Evolutionary conservation across 2,797 vertebrate genomes (phyloP).

Genomic region (Phataginus tricuspis): DNA sequence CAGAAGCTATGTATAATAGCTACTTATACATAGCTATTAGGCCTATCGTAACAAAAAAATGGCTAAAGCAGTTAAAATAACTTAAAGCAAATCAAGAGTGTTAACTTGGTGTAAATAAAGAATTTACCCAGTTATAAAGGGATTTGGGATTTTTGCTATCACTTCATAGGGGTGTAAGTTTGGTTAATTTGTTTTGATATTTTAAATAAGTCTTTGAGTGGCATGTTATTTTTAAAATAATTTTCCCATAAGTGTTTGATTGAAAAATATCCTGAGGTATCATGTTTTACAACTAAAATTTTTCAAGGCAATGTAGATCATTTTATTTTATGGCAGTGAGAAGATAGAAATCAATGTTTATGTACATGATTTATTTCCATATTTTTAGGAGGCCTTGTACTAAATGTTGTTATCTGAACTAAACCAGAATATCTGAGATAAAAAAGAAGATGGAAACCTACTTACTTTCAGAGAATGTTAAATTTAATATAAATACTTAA

Average conservation of each 20-base stretch:
- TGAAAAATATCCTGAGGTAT: background rate
- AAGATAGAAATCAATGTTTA: background rate
- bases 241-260: background rate
- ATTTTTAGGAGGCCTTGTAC: slow-evolving; percentile 27
- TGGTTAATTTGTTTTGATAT: slow-evolving; percentile 49
- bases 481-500: slow-evolving; percentile 26
- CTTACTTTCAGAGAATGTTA: slow-evolving; percentile 41
- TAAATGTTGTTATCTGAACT: slow-evolving; percentile 47
- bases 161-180: background rate
- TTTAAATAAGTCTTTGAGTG: slow-evolving; percentile 44
- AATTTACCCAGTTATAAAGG: background rate
- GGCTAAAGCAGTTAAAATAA: slow-evolving; percentile 26
- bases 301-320: slow-evolving; percentile 10
- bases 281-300: slow-evolving; percentile 17
- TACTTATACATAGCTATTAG: background rate
- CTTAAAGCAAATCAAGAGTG: slow-evolving; percentile 10
- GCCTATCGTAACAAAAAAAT: background rate
- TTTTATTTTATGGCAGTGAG: slow-evolving; percentile 17
- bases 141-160: background rate
- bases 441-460: background rate
- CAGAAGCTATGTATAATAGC: background rate
- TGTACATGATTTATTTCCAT: background rate
- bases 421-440: slow-evolving; percentile 22
- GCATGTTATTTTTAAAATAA: slow-evolving; percentile 40
- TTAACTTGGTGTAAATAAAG: slow-evolving; percentile 46